A percentile compares a stretch with the other conserved stretches of the same genome.
Conservation (phyloP, 1,140 invertebrate genomes). For the Ylistrum balloti region DNA sequence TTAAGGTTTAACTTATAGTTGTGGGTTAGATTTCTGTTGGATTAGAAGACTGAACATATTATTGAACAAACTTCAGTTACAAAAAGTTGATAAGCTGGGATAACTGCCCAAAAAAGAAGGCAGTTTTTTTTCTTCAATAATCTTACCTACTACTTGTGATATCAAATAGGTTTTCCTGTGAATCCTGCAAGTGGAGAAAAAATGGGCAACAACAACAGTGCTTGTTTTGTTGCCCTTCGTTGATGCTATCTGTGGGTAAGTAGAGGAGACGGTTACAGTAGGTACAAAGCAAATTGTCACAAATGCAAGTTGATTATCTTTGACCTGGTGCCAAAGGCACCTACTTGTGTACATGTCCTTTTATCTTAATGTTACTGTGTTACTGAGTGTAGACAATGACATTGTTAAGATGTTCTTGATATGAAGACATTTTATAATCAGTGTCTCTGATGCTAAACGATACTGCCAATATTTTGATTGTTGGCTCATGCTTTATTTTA, state of each 20-base stretch:
- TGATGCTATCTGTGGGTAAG: constrained; percentile 9
- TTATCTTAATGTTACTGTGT: too few relatives aligned
- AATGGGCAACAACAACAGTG: constrained; percentile 32
- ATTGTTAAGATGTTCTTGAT: too few relatives aligned
- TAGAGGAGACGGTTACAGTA: constrained; percentile 26
- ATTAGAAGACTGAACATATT: too few relatives aligned
- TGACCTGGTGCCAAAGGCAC: not conserved
- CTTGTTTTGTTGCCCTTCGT: constrained; percentile 32
- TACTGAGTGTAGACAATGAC: too few relatives aligned
- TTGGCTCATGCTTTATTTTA: too few relatives aligned
- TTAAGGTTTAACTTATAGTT: too few relatives aligned
- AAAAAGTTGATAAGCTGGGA: too few relatives aligned
- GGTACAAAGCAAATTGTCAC: not conserved
- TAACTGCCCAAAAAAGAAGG: constrained; percentile 6
- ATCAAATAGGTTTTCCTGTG: constrained; percentile 38
- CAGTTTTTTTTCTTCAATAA: constrained; percentile 26
- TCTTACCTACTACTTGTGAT: constrained; percentile 21
- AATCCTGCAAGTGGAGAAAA: constrained; percentile 36
- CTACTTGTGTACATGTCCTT: not conserved
- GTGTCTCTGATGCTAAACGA: too few relatives aligned
- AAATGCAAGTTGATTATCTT: not conserved
- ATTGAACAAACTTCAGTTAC: too few relatives aligned
- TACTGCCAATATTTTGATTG: too few relatives aligned
- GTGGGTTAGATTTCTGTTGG: too few relatives aligned
- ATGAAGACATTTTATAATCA: too few relatives aligned